A percentile compares a stretch with the other conserved stretches of the same genome.
Evolutionary conservation across 92 coral and sea anemone species (phyloP).

Genomic region (Phenganax stokvisi): DNA sequence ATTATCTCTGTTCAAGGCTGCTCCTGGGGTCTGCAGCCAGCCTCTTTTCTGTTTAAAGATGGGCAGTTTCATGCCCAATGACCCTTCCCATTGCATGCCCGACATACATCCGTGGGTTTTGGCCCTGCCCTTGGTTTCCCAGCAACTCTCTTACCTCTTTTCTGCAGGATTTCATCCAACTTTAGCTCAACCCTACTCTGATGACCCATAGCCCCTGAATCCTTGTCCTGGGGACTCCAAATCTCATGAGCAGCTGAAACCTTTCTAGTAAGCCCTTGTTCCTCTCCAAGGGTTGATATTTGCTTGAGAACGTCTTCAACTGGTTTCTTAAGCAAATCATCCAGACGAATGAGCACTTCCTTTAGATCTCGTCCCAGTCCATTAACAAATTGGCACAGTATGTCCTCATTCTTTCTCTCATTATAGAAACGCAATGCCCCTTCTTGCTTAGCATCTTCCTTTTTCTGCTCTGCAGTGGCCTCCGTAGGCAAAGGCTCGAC

Average conservation of each 20-base stretch:
- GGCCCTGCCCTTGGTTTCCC: conserved; percentile 41
- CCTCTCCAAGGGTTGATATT: too few relatives aligned
- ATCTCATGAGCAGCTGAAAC: not conserved
- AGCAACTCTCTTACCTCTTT: conserved; percentile 44
- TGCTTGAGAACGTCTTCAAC: too few relatives aligned
- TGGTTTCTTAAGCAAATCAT: not conserved
- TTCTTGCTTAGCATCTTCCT: not conserved
- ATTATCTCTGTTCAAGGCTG: conserved; percentile 35
- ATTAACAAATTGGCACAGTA: conserved; percentile 12
- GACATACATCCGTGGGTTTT: conserved; percentile 41
- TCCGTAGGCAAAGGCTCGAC: too few relatives aligned
- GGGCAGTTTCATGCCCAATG: conserved; percentile 53
- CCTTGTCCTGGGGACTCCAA: too few relatives aligned
- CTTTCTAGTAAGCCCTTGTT: not conserved
- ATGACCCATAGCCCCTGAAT: not conserved
- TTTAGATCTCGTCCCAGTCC: not conserved
- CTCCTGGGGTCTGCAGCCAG: conserved; percentile 51
- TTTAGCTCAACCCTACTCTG: conserved; percentile 29
- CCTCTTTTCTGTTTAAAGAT: conserved; percentile 50
- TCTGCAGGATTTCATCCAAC: conserved; percentile 40
- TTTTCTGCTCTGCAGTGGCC: not conserved
- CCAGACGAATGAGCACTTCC: not conserved
- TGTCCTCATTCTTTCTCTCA: conserved; percentile 1
- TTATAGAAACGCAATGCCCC: conserved; percentile 1
- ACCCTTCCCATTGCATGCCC: conserved; percentile 42